These are phyloP conservation scores for Phylloscopus whistleri DNA, from an alignment of 2,113 vertebrate genomes.

Conservation along the genomic window DNA sequence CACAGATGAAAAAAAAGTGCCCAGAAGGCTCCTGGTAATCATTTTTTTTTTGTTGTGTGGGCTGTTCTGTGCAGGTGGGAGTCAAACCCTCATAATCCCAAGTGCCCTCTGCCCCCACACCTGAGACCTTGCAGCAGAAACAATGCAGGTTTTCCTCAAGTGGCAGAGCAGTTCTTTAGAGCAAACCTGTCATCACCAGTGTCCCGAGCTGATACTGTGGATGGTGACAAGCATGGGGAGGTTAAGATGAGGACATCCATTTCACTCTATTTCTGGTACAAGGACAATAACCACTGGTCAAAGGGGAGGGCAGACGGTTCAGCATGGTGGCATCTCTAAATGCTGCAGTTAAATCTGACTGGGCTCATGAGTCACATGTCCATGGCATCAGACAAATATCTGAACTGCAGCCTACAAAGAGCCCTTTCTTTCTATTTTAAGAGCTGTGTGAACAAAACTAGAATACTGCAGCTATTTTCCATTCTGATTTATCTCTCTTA, in stretches of 20 bases:
- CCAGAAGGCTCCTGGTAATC: not conserved
- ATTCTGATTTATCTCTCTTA: not conserved
- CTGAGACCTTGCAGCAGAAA: not conserved
- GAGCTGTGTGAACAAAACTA: slow-evolving; percentile 41
- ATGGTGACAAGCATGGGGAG: not conserved
- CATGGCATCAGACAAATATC: slow-evolving; percentile 25
- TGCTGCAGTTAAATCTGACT: not conserved
- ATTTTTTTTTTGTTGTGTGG: not conserved
- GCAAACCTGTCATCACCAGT: not conserved
- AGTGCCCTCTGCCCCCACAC: not conserved
- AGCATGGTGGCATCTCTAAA: slow-evolving; percentile 3
- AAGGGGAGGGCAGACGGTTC: not conserved
- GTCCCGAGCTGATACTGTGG: not conserved
- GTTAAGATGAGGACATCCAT: slow-evolving; percentile 18
- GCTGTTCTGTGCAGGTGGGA: not conserved
- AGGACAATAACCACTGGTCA: not conserved
- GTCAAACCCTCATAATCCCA: not conserved
- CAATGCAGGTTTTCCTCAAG: not conserved
- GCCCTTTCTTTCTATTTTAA: slow-evolving; percentile 57
- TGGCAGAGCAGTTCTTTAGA: not conserved
- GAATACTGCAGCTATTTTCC: slow-evolving; percentile 34
- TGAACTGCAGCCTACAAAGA: slow-evolving; percentile 34
- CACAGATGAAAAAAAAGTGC: not conserved
- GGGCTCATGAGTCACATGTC: slow-evolving; percentile 17
- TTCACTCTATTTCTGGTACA: slow-evolving; percentile 20